Evolutionary conservation across 2,888 invertebrate species (phyloP).

Genomic region (Eristalis intricaria): DNA sequence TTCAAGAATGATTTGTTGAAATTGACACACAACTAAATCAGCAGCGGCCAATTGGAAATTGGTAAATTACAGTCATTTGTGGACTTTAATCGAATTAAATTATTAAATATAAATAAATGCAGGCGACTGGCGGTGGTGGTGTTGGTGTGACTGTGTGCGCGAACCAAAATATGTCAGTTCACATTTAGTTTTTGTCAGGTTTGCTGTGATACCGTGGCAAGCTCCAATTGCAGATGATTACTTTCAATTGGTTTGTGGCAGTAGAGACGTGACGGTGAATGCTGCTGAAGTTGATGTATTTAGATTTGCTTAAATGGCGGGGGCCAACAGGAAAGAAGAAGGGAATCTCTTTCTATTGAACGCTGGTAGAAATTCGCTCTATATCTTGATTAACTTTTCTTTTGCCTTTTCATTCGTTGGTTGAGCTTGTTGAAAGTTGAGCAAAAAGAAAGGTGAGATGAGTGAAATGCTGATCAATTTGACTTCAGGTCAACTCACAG

Average conservation of each 20-base stretch:
- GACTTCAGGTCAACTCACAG: too few species aligned
- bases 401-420: too few species aligned
- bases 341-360: background rate
- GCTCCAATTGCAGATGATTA: constrained; percentile 38
- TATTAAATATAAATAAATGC: constrained; percentile 30
- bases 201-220: background rate
- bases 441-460: too few species aligned
- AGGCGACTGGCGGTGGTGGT: background rate
- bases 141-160: background rate
- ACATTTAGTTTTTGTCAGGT: background rate
- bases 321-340: background rate
- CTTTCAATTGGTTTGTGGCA: constrained; percentile 35
- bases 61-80: constrained; percentile 37
- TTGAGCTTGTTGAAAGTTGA: too few species aligned
- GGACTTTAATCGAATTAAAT: constrained; percentile 42
- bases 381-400: background rate
- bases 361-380: background rate
- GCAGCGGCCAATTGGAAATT: constrained; percentile 9
- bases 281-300: background rate
- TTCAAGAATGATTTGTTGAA: background rate
- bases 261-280: constrained; percentile 3
- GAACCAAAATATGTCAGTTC: background rate
- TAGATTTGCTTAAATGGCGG: background rate
- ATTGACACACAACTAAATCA: background rate
- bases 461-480: too few species aligned